phyloP scores from a whole-genome alignment of 2,797 vertebrate species.

The Phylloscopus collybita region DNA sequence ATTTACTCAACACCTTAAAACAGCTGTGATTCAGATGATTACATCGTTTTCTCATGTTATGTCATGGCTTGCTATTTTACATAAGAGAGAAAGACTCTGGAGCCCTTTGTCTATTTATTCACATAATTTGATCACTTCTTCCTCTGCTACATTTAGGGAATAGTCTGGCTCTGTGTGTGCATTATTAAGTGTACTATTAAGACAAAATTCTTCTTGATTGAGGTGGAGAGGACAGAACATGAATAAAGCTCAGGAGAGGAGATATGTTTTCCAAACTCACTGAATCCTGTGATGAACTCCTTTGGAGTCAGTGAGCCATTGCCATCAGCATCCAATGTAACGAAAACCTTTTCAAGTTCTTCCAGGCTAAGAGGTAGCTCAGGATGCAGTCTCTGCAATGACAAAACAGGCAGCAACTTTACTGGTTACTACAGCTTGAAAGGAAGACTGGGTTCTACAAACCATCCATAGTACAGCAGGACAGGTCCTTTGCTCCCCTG shows the following conservation, averaged over 20 bases:
- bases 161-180: neutral
- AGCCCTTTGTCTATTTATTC: neutral
- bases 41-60: neutral
- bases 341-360: constrained; percentile 92
- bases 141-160: neutral
- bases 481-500: neutral
- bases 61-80: neutral
- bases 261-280: constrained; percentile 77
- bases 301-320: constrained; percentile 89
- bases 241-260: neutral
- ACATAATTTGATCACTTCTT: neutral
- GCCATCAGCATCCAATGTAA: constrained; percentile 87
- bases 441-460: neutral
- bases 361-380: constrained; percentile 88
- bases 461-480: neutral
- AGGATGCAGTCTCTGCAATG: constrained; percentile 84
- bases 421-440: neutral
- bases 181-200: neutral
- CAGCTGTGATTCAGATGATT: neutral
- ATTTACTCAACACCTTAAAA: neutral
- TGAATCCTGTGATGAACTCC: constrained; percentile 92
- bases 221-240: neutral
- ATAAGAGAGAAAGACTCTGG: neutral
- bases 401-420: neutral
- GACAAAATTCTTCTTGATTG: neutral